Percentiles rank a stretch among this genome's conserved stretches.
phyloP scores from a whole-genome alignment of 2,113 vertebrate genomes.

The Hypocryptadius cinnamomeus region DNA sequence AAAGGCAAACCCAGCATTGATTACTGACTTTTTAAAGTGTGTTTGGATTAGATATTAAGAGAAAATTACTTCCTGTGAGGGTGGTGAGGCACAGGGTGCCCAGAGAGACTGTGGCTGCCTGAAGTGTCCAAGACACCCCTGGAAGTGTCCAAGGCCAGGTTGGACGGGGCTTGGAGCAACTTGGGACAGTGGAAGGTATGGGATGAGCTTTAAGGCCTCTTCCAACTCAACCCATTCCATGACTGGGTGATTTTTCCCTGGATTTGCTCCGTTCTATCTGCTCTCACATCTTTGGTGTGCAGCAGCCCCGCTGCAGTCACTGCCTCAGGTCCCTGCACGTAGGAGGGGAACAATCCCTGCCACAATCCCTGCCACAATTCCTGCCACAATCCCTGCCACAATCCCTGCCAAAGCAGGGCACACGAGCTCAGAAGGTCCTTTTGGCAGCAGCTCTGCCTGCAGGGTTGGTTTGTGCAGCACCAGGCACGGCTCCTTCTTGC shows the following conservation, averaged over 20 bases:
- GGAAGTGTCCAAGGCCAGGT: not conserved
- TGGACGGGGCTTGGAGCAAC: fast-evolving
- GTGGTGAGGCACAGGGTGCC: not conserved
- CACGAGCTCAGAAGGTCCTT: not conserved
- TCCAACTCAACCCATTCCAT: not conserved
- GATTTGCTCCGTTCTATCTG: fast-evolving
- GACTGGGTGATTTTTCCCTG: not conserved
- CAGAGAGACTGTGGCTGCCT: not conserved
- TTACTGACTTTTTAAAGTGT: not conserved
- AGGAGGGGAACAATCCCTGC: not conserved
- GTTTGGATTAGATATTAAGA: not conserved
- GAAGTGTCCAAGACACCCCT: not conserved
- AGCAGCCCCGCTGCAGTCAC: not conserved
- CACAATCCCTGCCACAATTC: too few species aligned
- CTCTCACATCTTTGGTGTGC: not conserved
- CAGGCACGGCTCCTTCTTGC: not conserved
- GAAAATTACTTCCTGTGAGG: not conserved
- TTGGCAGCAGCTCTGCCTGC: not conserved
- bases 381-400: too few species aligned
- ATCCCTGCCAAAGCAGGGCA: not conserved
- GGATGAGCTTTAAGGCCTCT: not conserved
- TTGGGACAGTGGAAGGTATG: not conserved
- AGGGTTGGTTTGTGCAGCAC: not conserved
- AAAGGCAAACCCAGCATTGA: not conserved
- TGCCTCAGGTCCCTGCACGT: not conserved